phyloP scores from a whole-genome alignment of 2,888 invertebrate genomes.

The Cistogaster globosa region DNA sequence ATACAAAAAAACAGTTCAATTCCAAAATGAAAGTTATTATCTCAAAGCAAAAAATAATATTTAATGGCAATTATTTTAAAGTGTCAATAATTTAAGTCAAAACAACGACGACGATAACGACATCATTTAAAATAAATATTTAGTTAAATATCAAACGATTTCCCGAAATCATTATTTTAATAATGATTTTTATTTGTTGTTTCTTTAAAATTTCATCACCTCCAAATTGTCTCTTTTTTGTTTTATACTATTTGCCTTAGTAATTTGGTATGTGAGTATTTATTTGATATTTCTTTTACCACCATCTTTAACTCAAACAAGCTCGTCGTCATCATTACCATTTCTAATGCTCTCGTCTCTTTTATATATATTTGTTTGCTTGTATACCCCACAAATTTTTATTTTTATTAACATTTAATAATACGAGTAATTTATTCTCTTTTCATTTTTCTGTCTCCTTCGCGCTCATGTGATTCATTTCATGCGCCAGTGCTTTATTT shows the following conservation, averaged over 20 bases:
- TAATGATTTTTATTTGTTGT: constrained; percentile 35
- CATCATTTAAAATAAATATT: constrained; percentile 55
- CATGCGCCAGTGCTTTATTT: constrained; percentile 69
- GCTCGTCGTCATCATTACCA: constrained; percentile 30
- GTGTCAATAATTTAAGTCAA: constrained; percentile 60
- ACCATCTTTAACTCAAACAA: constrained; percentile 44
- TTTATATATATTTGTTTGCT: constrained; percentile 13
- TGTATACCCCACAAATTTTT: constrained; percentile 43
- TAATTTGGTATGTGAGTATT: constrained; percentile 27
- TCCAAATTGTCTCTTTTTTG: constrained; percentile 33
- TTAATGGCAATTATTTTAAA: constrained; percentile 55
- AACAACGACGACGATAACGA: constrained; percentile 2
- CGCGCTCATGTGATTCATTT: constrained; percentile 53
- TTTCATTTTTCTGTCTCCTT: constrained; percentile 23
- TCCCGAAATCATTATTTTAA: constrained; percentile 53
- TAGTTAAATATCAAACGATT: constrained; percentile 63
- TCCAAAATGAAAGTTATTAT: constrained; percentile 23
- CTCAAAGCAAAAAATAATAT: constrained; percentile 24
- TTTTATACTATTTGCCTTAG: constrained; percentile 36
- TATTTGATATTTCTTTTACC: constrained; percentile 63
- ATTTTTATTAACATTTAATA: constrained; percentile 57
- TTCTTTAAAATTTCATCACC: constrained; percentile 62
- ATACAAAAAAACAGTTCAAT: neutral
- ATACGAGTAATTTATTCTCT: constrained; percentile 34
- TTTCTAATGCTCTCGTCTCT: constrained; percentile 6